Evolutionary conservation across 1,140 invertebrate species (phyloP).

Genomic region (Zaprionus africanus): DNA sequence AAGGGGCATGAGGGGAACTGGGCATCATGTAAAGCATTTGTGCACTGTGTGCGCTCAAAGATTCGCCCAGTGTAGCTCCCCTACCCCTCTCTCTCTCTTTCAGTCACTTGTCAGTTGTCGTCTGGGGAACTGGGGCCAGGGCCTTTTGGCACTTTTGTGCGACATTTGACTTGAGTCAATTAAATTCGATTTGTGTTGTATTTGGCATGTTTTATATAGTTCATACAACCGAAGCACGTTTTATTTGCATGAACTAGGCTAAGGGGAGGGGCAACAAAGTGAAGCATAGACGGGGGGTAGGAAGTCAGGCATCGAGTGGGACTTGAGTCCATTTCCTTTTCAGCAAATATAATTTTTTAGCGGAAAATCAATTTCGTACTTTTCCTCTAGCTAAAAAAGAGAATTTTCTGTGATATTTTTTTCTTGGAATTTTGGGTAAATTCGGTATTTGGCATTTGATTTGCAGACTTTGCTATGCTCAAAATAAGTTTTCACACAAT

Average conservation of each 20-base stretch:
- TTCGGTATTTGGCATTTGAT: neutral
- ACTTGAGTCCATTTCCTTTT: constrained; percentile 21
- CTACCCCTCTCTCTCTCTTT: neutral
- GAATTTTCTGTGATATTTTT: neutral
- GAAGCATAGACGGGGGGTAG: neutral
- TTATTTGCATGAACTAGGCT: constrained; percentile 51
- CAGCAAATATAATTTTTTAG: constrained; percentile 20
- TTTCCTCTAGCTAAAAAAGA: constrained; percentile 1
- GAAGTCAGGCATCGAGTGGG: neutral
- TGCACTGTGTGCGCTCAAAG: neutral
- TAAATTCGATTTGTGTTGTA: constrained; percentile 75
- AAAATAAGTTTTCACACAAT: neutral
- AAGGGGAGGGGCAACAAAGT: neutral
- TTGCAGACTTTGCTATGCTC: neutral
- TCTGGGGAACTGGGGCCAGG: constrained; percentile 27
- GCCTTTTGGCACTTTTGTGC: constrained; percentile 56
- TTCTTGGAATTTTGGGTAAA: constrained; percentile 6
- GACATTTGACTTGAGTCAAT: constrained; percentile 77
- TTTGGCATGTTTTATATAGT: constrained; percentile 65
- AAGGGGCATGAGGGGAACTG: neutral
- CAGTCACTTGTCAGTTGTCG: neutral
- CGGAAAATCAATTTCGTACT: constrained; percentile 33
- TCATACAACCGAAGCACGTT: constrained; percentile 62
- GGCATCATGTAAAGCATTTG: constrained; percentile 8
- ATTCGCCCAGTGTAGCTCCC: neutral